These are phyloP conservation scores for Ophraella communa DNA, from an alignment of 2,888 invertebrate genomes.

Conservation along the genomic window DNA sequence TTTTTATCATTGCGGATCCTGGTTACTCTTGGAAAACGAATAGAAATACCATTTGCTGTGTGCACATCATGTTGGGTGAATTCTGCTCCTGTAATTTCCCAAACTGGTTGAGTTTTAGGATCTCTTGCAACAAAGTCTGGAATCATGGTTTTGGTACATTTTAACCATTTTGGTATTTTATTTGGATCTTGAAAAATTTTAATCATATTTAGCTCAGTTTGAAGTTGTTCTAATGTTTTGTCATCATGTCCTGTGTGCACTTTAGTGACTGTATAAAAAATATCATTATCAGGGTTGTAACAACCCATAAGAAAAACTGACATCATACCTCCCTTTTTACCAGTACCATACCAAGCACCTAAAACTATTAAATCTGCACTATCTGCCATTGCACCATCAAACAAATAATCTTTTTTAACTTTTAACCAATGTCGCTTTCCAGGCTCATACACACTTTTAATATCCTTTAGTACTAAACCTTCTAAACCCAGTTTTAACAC, in stretches of 20 bases:
- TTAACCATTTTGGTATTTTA: slow-evolving; percentile 80
- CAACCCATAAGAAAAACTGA: slow-evolving; percentile 96
- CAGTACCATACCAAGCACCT: slow-evolving; percentile 95
- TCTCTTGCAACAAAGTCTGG: slow-evolving; percentile 89
- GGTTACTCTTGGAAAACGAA: slow-evolving; percentile 87
- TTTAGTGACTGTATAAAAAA: slow-evolving; percentile 93
- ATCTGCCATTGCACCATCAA: slow-evolving; percentile 94
- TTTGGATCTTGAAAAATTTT: slow-evolving; percentile 78
- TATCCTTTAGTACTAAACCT: slow-evolving; percentile 89
- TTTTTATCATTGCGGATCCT: slow-evolving; percentile 83
- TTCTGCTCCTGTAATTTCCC: slow-evolving; percentile 92
- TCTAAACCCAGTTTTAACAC: slow-evolving; percentile 86
- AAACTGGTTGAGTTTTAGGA: slow-evolving; percentile 87
- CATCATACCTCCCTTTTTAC: slow-evolving; percentile 90
- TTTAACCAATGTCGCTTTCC: slow-evolving; percentile 96
- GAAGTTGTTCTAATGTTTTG: slow-evolving; percentile 78
- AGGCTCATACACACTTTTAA: slow-evolving; percentile 84
- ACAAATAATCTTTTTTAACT: slow-evolving; percentile 94
- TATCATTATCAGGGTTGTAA: slow-evolving; percentile 69
- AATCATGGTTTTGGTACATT: slow-evolving; percentile 80
- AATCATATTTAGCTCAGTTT: slow-evolving; percentile 73
- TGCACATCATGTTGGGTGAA: slow-evolving; percentile 82
- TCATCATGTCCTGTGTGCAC: slow-evolving; percentile 90
- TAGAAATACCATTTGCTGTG: slow-evolving; percentile 90
- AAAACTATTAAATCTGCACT: slow-evolving; percentile 91